phyloP scores from a whole-genome alignment of 92 coral and sea anemone species.

The Siderastrea radians region DNA sequence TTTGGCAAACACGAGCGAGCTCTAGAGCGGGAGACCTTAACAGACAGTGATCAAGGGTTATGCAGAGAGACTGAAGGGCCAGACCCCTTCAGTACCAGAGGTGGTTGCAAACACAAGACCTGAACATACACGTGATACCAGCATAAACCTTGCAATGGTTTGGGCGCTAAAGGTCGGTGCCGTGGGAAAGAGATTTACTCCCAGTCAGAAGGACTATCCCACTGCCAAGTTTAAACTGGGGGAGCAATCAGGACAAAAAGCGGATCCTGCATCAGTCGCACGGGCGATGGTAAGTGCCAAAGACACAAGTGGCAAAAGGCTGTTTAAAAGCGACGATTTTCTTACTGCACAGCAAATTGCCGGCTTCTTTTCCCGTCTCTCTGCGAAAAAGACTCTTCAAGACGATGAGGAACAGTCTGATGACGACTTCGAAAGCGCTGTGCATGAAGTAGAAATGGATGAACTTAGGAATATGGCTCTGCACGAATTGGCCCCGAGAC shows the following conservation, averaged over 20 bases:
- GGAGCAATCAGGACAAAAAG: slow-evolving; percentile 60
- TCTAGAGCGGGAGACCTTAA: no score
- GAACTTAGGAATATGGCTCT: slow-evolving; percentile 52
- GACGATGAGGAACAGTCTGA: slow-evolving; percentile 43
- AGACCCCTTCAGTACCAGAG: no score
- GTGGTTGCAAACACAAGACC: no score
- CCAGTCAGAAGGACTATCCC: slow-evolving; percentile 60
- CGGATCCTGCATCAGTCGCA: slow-evolving; percentile 63
- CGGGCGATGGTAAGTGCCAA: slow-evolving; percentile 59
- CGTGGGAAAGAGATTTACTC: slow-evolving; percentile 43
- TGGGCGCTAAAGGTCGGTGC: slow-evolving; percentile 37
- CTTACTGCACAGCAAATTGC: slow-evolving; percentile 54
- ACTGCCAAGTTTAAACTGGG: slow-evolving; percentile 63
- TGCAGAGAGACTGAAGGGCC: no score
- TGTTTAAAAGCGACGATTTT: slow-evolving; percentile 62
- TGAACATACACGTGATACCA: no score
- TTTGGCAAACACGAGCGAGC: no score
- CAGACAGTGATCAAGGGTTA: no score
- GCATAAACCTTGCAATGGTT: slow-evolving; percentile 13
- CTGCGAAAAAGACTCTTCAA: slow-evolving; percentile 54
- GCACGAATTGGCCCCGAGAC: slow-evolving; percentile 53
- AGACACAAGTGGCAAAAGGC: slow-evolving; percentile 51
- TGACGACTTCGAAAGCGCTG: slow-evolving; percentile 58
- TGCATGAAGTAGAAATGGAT: slow-evolving; percentile 58
- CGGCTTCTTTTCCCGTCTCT: slow-evolving; percentile 60